Conservation (phyloP, 2,113 vertebrate genomes). For the Pipra filicauda region DNA sequence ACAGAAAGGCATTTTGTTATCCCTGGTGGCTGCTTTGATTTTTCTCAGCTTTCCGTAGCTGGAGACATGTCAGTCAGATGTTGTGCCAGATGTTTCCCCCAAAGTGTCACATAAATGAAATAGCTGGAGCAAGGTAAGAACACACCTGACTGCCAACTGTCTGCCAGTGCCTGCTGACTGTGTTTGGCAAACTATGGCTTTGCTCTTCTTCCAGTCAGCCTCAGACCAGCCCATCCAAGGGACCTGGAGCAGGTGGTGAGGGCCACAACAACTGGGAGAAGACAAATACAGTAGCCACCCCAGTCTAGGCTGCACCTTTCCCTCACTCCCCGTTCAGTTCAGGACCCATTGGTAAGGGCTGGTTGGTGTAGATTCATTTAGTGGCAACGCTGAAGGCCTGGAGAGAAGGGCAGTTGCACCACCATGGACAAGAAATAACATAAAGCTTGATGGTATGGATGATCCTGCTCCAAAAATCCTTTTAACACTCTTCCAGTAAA, state of each 20-base stretch:
- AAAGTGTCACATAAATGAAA: background rate
- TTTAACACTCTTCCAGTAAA: background rate
- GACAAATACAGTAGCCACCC: background rate
- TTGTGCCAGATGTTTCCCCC: slow-evolving; percentile 53
- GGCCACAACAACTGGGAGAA: background rate
- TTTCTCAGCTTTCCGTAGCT: slow-evolving; percentile 34
- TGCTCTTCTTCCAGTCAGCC: background rate
- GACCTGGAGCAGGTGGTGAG: background rate
- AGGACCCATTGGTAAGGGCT: background rate
- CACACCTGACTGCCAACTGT: background rate
- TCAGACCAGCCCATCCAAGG: background rate
- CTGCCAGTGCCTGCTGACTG: background rate
- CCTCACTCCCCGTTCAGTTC: background rate
- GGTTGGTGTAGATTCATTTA: background rate
- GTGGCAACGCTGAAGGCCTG: background rate
- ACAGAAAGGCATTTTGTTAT: background rate
- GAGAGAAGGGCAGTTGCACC: background rate
- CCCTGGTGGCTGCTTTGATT: slow-evolving; percentile 15
- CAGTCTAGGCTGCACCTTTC: background rate
- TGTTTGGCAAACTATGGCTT: background rate
- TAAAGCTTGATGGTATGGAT: background rate
- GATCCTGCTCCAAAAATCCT: background rate
- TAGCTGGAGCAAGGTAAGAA: background rate
- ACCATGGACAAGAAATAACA: background rate
- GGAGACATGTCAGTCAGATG: slow-evolving; percentile 36